Evolutionary conservation across 64 coral and sea anemone species (phyloP).

Genomic region (Catalaphyllia jardinei): DNA sequence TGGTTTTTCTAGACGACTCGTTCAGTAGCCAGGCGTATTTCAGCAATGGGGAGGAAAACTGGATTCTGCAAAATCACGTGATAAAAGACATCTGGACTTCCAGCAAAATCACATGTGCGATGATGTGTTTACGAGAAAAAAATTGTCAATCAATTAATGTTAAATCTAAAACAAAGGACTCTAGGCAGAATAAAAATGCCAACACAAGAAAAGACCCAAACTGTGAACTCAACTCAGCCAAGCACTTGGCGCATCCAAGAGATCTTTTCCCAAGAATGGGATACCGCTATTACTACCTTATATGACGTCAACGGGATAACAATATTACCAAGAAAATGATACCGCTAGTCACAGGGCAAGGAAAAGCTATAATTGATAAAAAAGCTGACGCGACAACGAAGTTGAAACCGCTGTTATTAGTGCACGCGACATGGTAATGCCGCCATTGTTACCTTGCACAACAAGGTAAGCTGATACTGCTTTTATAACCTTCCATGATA

Average conservation of each 20-base stretch:
- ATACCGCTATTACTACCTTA: not conserved
- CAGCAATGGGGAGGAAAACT: not conserved
- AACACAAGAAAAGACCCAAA: not conserved
- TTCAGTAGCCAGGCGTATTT: not conserved
- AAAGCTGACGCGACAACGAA: too few relatives aligned
- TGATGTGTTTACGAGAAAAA: not conserved
- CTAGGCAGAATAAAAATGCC: not conserved
- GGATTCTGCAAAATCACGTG: not conserved
- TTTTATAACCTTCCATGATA: too few relatives aligned
- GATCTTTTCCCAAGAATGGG: slow-evolving; percentile 2
- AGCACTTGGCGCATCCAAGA: not conserved
- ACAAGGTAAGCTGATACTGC: too few relatives aligned
- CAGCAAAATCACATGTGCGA: not conserved
- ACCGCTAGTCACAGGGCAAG: too few relatives aligned
- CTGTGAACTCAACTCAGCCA: slow-evolving; percentile 1
- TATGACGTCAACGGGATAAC: not conserved
- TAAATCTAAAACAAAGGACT: not conserved
- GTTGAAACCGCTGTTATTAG: too few relatives aligned
- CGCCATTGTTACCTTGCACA: too few relatives aligned
- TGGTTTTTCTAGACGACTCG: not conserved
- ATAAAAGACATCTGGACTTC: not conserved
- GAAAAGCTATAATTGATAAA: too few relatives aligned
- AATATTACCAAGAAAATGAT: not conserved
- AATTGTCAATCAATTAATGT: slow-evolving; percentile 26
- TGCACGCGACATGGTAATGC: too few relatives aligned